Evolutionary conservation across 2,113 vertebrate genomes (phyloP).

Genomic region (Cygnus buccinator): DNA sequence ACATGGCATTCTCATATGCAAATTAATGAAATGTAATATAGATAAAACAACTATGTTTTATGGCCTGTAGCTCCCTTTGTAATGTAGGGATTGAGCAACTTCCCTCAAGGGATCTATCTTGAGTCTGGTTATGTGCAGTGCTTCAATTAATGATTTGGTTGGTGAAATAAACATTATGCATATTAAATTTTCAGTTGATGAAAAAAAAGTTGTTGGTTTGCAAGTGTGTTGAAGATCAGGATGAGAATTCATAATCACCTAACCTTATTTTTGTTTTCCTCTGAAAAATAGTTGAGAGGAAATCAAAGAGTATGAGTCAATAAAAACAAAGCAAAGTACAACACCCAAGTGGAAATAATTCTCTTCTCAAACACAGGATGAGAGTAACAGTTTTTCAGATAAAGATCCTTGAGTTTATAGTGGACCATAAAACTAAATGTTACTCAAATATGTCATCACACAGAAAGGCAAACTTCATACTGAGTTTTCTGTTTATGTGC

Average conservation of each 20-base stretch:
- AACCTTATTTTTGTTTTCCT: fast-evolving
- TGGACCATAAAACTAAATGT: background rate
- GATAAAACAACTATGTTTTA: background rate
- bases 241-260: background rate
- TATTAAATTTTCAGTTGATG: background rate
- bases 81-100: background rate
- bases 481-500: background rate
- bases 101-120: background rate
- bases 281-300: background rate
- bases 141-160: background rate
- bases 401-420: background rate
- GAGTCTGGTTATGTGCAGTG: background rate
- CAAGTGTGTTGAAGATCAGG: background rate
- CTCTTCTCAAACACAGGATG: background rate
- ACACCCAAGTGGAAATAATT: background rate
- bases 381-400: background rate
- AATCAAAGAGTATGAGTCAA: background rate
- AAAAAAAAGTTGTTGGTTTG: background rate
- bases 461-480: background rate
- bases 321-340: background rate
- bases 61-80: background rate
- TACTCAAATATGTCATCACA: background rate
- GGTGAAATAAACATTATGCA: background rate
- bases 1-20: background rate
- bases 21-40: background rate